These are phyloP conservation scores for Ormia ochracea DNA, from an alignment of 2,888 invertebrate species.

Conservation along the genomic window DNA sequence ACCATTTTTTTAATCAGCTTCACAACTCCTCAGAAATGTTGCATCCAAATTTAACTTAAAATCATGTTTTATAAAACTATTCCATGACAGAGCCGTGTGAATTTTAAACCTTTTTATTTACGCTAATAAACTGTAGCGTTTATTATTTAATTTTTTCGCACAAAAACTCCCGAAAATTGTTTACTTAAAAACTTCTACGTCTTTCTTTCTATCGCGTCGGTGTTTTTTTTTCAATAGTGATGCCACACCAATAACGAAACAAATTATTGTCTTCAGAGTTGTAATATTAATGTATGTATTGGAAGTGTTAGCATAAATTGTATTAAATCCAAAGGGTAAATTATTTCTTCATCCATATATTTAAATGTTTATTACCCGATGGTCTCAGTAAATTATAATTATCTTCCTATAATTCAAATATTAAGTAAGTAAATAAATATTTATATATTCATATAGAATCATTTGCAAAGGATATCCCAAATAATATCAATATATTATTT, in stretches of 20 bases:
- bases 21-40: background rate
- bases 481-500: no score
- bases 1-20: slow-evolving; percentile 51
- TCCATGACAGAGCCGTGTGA: background rate
- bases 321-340: no score
- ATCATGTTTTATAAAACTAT: background rate
- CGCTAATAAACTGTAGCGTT: background rate
- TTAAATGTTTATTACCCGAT: no score
- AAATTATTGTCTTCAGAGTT: background rate
- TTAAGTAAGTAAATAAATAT: no score
- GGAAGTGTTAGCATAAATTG: no score
- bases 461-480: no score
- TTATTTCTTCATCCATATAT: no score
- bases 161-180: slow-evolving; percentile 15
- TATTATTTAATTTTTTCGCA: background rate
- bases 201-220: slow-evolving; percentile 57
- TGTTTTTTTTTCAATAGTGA: slow-evolving; percentile 26
- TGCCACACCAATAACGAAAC: background rate
- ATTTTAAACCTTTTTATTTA: background rate
- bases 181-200: slow-evolving; percentile 49
- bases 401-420: no score
- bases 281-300: background rate
- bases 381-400: no score
- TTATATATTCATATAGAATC: no score
- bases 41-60: background rate